Conservation (phyloP, 2,797 vertebrate species). For the Xiphophorus birchmanni region DNA sequence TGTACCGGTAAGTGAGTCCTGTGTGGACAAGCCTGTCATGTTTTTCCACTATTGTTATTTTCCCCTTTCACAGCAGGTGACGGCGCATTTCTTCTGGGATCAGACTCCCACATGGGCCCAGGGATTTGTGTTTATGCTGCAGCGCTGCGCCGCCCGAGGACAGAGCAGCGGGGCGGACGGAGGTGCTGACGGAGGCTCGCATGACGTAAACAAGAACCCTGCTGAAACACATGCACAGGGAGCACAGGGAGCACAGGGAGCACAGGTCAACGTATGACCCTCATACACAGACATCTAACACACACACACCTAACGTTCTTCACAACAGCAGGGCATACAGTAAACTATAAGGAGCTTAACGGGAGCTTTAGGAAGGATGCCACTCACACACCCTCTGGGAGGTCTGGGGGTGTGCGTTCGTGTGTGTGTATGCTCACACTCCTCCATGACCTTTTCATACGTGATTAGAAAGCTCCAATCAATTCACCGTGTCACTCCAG, state of each 20-base stretch:
- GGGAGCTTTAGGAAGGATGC: conserved; percentile 57
- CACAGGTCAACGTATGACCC: conserved; percentile 1
- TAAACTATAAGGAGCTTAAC: conserved; percentile 68
- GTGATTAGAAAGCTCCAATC: conserved; percentile 68
- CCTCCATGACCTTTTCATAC: conserved; percentile 64
- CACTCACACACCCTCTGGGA: conserved; percentile 57
- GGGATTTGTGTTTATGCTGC: conserved; percentile 75
- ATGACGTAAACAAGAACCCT: conserved; percentile 6
- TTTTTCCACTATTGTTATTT: conserved; percentile 76
- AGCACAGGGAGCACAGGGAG: not conserved
- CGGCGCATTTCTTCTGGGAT: conserved; percentile 72
- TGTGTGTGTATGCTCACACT: conserved; percentile 26
- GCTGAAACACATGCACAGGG: not conserved
- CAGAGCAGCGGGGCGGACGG: conserved; percentile 50
- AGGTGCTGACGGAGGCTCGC: conserved; percentile 39
- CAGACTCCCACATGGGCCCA: conserved; percentile 60
- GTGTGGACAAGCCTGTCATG: conserved; percentile 60
- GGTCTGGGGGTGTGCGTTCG: conserved; percentile 6
- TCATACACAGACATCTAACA: not conserved
- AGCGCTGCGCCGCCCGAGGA: conserved; percentile 66
- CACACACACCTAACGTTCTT: conserved; percentile 20
- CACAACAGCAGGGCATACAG: conserved; percentile 33
- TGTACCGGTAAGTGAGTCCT: conserved; percentile 45
- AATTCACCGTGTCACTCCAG: conserved; percentile 48
- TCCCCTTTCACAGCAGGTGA: conserved; percentile 73